Evolutionary conservation across 2,888 invertebrate species (phyloP).

Genomic region (Mechanitis messenoides): DNA sequence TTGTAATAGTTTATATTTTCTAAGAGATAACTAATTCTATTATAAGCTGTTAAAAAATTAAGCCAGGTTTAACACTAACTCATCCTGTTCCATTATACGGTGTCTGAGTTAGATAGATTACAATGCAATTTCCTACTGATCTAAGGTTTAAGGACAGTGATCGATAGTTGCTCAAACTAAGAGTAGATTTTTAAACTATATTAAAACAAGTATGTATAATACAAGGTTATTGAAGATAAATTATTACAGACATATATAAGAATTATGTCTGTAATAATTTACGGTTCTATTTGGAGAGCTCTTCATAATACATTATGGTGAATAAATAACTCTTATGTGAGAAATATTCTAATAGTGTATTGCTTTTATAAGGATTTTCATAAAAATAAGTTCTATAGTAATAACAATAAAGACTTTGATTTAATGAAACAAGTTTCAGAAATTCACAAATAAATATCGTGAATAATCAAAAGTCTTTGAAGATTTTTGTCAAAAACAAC

Average conservation of each 20-base stretch:
- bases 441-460: too few relatives aligned
- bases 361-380: not conserved
- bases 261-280: slow-evolving; percentile 4
- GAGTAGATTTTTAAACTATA: slow-evolving; percentile 3
- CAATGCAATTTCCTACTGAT: slow-evolving; percentile 8
- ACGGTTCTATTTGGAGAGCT: slow-evolving; percentile 6
- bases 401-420: not conserved
- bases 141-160: slow-evolving; percentile 5
- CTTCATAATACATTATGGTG: slow-evolving; percentile 3
- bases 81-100: not conserved
- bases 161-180: not conserved
- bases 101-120: slow-evolving; percentile 3
- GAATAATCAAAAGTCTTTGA: too few relatives aligned
- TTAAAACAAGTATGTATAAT: not conserved
- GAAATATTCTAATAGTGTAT: slow-evolving; percentile 2
- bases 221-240: not conserved
- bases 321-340: slow-evolving; percentile 2
- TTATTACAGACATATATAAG: slow-evolving; percentile 1
- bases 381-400: slow-evolving; percentile 4
- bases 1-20: too few relatives aligned
- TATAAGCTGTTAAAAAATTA: too few relatives aligned
- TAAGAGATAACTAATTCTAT: too few relatives aligned
- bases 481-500: too few relatives aligned
- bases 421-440: not conserved
- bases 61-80: not conserved